Evolutionary conservation across 2,888 invertebrate genomes (phyloP).

Genomic region (Euclidia mi): DNA sequence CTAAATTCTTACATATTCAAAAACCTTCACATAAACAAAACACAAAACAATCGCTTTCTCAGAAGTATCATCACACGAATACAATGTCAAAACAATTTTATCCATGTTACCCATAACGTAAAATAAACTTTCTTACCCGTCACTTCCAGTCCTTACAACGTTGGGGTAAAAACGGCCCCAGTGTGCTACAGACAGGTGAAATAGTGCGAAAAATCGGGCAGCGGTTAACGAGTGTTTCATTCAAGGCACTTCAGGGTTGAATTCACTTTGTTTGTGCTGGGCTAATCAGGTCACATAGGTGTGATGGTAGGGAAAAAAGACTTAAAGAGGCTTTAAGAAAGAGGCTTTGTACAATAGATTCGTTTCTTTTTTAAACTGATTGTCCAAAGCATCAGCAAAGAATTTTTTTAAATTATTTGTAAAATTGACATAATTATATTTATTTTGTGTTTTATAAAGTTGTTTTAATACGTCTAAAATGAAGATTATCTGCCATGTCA

Average conservation of each 20-base stretch:
- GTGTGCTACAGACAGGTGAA: slow-evolving; percentile 85
- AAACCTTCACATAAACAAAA: no score
- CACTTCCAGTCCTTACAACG: slow-evolving; percentile 58
- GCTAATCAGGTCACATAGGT: slow-evolving; percentile 42
- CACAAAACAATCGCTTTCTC: no score
- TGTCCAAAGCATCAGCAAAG: no score
- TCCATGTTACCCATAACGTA: slow-evolving; percentile 15
- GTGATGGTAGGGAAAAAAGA: background rate
- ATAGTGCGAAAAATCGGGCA: slow-evolving; percentile 87
- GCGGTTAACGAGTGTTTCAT: slow-evolving; percentile 71
- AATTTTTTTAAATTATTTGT: no score
- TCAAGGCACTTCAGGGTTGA: slow-evolving; percentile 41
- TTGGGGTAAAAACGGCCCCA: slow-evolving; percentile 65
- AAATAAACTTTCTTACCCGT: slow-evolving; percentile 49
- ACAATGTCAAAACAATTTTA: slow-evolving; percentile 21
- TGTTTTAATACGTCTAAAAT: no score
- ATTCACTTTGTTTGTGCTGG: slow-evolving; percentile 49
- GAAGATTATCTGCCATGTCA: no score
- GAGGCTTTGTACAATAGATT: no score
- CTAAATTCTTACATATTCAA: no score
- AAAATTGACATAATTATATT: no score
- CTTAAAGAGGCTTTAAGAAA: no score
- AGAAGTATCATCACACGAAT: slow-evolving; percentile 2
- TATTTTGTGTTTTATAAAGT: no score
- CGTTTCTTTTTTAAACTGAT: no score